Evolutionary conservation across 2,797 vertebrate genomes (phyloP).

Genomic region (Arctocebus calabarensis): DNA sequence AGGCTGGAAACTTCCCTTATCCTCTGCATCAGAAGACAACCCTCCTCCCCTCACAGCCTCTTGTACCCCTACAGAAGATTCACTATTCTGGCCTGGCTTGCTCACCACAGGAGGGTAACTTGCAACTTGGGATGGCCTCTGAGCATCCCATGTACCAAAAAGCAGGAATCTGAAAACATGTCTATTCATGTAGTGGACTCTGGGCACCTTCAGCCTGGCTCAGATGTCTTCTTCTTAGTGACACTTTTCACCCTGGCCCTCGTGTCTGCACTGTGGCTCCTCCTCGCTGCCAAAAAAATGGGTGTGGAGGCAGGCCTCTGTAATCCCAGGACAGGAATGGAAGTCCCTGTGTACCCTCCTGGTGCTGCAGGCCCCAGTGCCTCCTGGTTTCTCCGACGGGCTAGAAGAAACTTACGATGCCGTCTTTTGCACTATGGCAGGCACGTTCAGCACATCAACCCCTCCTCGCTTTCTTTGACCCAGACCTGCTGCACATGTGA

Average conservation of each 20-base stretch:
- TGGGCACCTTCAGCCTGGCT: not conserved
- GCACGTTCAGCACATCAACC: not conserved
- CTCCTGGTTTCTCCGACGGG: slow-evolving; percentile 6
- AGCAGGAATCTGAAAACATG: not conserved
- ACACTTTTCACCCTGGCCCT: too few relatives aligned
- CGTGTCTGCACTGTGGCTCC: too few relatives aligned
- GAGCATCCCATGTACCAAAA: not conserved
- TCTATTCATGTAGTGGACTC: not conserved
- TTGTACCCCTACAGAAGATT: not conserved
- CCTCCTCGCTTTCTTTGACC: not conserved
- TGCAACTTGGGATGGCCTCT: not conserved
- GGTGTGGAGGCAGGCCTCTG: not conserved
- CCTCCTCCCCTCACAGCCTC: not conserved
- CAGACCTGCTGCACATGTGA: not conserved
- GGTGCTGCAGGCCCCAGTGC: not conserved
- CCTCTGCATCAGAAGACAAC: not conserved
- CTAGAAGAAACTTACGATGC: not conserved
- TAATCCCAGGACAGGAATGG: not conserved
- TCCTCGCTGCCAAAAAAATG: not conserved
- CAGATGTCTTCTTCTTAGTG: not conserved
- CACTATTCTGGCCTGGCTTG: not conserved
- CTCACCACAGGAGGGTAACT: not conserved
- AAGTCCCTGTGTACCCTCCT: not conserved
- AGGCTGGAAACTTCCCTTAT: not conserved
- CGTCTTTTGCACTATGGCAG: not conserved